phyloP scores from a whole-genome alignment of 2,797 vertebrate species.

The Eulemur rubriventer region DNA sequence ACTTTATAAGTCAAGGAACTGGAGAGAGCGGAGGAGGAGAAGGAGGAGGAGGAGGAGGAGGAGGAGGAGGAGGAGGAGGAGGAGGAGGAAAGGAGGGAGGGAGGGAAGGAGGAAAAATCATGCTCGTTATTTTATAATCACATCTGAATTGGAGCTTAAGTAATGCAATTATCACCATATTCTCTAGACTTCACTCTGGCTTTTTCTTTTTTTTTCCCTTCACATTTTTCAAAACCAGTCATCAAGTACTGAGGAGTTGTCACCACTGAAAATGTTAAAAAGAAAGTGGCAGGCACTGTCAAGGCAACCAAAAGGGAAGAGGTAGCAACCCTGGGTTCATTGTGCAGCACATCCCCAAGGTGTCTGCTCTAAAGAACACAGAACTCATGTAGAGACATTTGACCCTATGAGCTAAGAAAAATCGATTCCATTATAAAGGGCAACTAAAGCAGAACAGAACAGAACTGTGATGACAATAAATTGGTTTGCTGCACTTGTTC shows the following conservation, averaged over 20 bases:
- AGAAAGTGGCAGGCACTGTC: background rate
- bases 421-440: background rate
- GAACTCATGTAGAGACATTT: background rate
- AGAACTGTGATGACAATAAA: background rate
- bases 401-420: background rate
- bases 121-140: background rate
- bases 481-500: background rate
- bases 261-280: background rate
- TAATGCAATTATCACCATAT: background rate
- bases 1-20: background rate
- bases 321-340: background rate
- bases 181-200: background rate
- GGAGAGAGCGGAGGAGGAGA: accelerated
- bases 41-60: too few relatives aligned
- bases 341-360: background rate
- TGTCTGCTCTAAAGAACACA: conserved; percentile 27
- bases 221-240: background rate
- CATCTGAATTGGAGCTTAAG: background rate
- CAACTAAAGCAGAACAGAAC: background rate
- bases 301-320: background rate
- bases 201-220: background rate
- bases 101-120: background rate
- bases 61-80: accelerated
- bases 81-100: accelerated
- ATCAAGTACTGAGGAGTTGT: background rate